Percentiles rank a stretch among this genome's conserved stretches.
These are phyloP conservation scores for Neolamprologus fasciatus DNA, from an alignment of 2,113 vertebrate genomes.

Conservation along the genomic window DNA sequence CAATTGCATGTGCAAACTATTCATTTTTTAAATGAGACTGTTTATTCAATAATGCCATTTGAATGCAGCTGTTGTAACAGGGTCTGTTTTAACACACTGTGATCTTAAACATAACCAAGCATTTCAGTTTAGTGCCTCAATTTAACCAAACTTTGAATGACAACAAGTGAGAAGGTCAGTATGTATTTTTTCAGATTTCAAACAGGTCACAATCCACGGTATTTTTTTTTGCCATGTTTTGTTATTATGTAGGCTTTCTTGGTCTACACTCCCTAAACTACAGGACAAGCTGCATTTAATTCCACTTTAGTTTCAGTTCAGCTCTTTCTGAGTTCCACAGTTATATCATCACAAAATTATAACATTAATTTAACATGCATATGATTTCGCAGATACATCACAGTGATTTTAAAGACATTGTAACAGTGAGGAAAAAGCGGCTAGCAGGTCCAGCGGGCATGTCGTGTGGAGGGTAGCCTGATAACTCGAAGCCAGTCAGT, in stretches of 20 bases:
- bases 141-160: not conserved
- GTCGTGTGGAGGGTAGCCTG: not conserved
- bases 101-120: not conserved
- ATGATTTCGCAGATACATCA: no score
- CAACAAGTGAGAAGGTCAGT: not conserved
- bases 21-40: not conserved
- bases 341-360: not conserved
- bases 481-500: not conserved
- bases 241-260: not conserved
- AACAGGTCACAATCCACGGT: not conserved
- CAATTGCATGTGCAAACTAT: not conserved
- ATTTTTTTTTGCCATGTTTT: not conserved
- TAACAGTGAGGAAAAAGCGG: not conserved
- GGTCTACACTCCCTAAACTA: not conserved
- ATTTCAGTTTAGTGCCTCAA: not conserved
- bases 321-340: not conserved
- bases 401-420: not conserved
- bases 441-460: not conserved
- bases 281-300: not conserved
- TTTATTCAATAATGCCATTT: not conserved
- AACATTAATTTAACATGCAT: not conserved
- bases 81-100: not conserved
- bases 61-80: rapidly evolving
- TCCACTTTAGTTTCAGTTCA: not conserved
- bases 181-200: not conserved